Base-by-base conservation (phyloP, 2,797 vertebrate genomes). In the Danio choprae region DNA sequence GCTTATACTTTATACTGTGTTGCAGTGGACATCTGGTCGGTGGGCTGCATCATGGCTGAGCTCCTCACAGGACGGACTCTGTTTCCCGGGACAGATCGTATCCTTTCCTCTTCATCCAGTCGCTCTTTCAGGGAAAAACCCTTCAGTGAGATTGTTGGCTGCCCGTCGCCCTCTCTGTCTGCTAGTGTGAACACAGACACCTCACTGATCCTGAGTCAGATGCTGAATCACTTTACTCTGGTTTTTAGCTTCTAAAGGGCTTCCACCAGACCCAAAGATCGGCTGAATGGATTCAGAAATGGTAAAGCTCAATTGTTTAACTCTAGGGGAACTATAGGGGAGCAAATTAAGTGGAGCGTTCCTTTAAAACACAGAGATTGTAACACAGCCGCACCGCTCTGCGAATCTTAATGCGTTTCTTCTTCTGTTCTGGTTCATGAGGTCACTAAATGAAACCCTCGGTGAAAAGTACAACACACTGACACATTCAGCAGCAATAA, bases 21-120 rank as follows among this genome's bases (percentile, higher is more conserved):
- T 84, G 86, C 82, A 99, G 97, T 99, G 92, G 98, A 99, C 92
- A 99, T 99, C 92, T 99, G 98, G 98, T 99, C 98, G 59, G 98
- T 99, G 89, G 98, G 98, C 84, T 99, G 98, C 94, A 99, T 99
- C 91, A 99, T 99, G 98, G 97, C 98, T 7, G 98, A 99, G 83
- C 95, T 99, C 40, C 94, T 99, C 81, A 98, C 97, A 70, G 98
- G 98, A 94, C 94, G 96, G 90, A 97, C 97, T 0, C 92, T 99
- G 87, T 99, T 99, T 88, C 98, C 98, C 36, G 98, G 97, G 87
- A 98, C 97, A 71, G 98, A 99, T 93, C 97, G 97, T 99, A 99
- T 99, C 98, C 98, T 99, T 99, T 89, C 4, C 38, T 9, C 22
- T 7, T 10, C n/a, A 18, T 38, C 10, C 29, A 29, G 53, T 36